Evolutionary conservation across 2,797 vertebrate species (phyloP).

Genomic region (Pelodytes ibericus): DNA sequence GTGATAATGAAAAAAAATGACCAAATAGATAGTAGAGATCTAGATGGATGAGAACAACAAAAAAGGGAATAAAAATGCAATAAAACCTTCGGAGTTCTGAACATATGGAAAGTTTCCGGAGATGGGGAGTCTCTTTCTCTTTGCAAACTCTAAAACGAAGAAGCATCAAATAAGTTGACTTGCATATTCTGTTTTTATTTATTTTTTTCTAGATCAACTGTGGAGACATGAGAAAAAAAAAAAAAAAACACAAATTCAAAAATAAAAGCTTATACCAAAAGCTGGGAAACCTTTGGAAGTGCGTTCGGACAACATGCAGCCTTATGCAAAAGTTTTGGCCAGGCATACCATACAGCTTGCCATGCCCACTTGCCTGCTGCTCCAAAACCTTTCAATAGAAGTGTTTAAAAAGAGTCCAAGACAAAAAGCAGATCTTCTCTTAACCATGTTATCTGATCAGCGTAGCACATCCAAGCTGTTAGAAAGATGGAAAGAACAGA

Average conservation of each 20-base stretch:
- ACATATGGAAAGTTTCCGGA: constrained; percentile 99
- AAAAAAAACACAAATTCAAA: constrained; percentile 54
- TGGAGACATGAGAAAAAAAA: constrained; percentile 52
- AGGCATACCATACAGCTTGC: constrained; percentile 67
- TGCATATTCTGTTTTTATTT: constrained; percentile 63
- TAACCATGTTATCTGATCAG: constrained; percentile 69
- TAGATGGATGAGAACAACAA: constrained; percentile 61
- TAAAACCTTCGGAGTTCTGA: constrained; percentile 98
- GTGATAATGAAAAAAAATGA: neutral
- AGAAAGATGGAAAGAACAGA: constrained; percentile 61
- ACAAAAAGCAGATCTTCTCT: constrained; percentile 64
- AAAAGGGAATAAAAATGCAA: constrained; percentile 78
- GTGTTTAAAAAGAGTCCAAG: constrained; percentile 50
- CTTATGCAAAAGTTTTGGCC: constrained; percentile 71
- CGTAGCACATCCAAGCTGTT: constrained; percentile 63
- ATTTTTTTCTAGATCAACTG: constrained; percentile 63
- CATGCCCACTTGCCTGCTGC: constrained; percentile 62
- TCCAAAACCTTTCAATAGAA: constrained; percentile 48
- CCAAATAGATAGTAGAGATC: constrained; percentile 24
- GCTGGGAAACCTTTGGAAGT: constrained; percentile 69
- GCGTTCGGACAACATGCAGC: constrained; percentile 78
- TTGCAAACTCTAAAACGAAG: constrained; percentile 99
- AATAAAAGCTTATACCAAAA: constrained; percentile 68
- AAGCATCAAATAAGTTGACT: constrained; percentile 87
- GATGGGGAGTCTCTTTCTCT: constrained; percentile 99